Percentiles rank a stretch among this genome's conserved stretches.
Conservation (phyloP, 2,113 vertebrate genomes). For the Zosterops pallidus region DNA sequence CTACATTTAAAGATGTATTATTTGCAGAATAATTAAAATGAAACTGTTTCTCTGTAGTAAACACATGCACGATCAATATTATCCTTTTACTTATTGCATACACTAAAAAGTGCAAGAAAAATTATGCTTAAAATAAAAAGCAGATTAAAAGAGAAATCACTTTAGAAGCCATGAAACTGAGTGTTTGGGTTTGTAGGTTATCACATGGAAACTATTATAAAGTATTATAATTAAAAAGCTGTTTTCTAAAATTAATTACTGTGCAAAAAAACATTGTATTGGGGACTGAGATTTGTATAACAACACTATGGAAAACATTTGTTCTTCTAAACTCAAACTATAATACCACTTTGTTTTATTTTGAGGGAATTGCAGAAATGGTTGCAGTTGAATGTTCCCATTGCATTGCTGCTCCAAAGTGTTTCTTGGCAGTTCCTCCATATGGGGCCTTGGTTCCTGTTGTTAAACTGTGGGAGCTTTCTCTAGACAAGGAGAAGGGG, state of each 20-base stretch:
- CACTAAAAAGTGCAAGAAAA: not conserved
- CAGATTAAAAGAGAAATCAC: not conserved
- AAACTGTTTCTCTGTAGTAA: not conserved
- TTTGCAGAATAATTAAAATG: not conserved
- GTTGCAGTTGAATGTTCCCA: not conserved
- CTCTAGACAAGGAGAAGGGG: not conserved
- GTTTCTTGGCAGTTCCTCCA: not conserved
- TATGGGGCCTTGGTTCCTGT: accelerated
- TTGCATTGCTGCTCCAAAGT: not conserved
- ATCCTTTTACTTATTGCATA: not conserved
- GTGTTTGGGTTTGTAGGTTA: not conserved
- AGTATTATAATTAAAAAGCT: not conserved
- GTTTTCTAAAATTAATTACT: not conserved
- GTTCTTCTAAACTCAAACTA: not conserved
- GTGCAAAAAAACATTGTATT: not conserved
- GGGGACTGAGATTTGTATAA: not conserved
- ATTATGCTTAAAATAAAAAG: not conserved
- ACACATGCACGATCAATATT: not conserved
- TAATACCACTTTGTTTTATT: not conserved
- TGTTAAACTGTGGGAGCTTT: not conserved
- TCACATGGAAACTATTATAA: not conserved
- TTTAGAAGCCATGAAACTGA: not conserved
- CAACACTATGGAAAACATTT: not conserved
- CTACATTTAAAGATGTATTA: not conserved
- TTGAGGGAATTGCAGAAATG: not conserved